Evolutionary conservation across 2,113 vertebrate genomes (phyloP).

Genomic region (Bombycilla garrulus): DNA sequence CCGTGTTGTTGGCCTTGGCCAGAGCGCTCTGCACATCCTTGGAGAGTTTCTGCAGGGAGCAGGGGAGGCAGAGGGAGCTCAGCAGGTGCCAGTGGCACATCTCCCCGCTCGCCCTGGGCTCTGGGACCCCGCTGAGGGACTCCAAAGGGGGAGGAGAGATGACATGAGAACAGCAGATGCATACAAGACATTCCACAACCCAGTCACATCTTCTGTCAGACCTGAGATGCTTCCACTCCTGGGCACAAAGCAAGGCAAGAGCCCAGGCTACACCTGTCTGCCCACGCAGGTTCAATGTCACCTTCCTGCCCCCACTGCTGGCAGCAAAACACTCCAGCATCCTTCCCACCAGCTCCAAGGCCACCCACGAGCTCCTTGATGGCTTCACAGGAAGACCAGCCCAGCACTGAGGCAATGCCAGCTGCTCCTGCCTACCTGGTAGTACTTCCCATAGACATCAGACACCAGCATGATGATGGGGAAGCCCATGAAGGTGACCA

Average conservation of each 20-base stretch:
- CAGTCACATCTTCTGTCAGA: neutral
- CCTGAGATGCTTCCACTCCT: neutral
- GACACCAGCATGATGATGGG: conserved; percentile 91
- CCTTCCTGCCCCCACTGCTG: neutral
- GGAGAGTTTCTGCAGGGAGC: conserved; percentile 79
- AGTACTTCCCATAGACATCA: conserved; percentile 89
- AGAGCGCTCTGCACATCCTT: conserved; percentile 90
- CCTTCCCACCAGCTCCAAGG: neutral
- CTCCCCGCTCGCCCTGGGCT: accelerated
- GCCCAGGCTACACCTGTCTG: neutral
- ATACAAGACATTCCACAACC: neutral
- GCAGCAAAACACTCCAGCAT: neutral
- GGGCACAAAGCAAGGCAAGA: neutral
- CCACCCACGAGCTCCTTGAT: neutral
- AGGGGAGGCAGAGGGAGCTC: neutral
- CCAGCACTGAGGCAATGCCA: accelerated
- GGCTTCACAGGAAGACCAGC: neutral
- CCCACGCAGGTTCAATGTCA: neutral
- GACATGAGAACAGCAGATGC: accelerated
- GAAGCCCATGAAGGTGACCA: conserved; percentile 93
- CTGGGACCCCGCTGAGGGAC: neutral
- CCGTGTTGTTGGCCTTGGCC: conserved; percentile 90
- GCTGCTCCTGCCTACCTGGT: conserved; percentile 80
- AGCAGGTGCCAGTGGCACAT: accelerated
- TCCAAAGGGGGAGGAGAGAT: neutral